A percentile compares a stretch with the other conserved stretches of the same genome.
phyloP scores from a whole-genome alignment of 2,888 invertebrate genomes.

The Scaptomyza cyrtandrae region DNA sequence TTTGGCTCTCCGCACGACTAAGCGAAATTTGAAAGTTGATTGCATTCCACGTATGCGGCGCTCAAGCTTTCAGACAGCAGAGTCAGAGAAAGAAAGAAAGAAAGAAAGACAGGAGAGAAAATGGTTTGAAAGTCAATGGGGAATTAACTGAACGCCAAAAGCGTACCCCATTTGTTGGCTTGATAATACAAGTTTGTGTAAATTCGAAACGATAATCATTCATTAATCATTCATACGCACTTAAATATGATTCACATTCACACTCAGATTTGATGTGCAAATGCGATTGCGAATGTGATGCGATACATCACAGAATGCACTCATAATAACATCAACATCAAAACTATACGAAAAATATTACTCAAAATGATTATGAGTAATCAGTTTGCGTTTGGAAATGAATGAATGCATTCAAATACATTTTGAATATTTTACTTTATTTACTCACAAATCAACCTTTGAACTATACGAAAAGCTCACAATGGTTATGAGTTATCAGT shows the following conservation, averaged over 20 bases:
- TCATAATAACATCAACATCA: too few species aligned
- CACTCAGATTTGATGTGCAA: conserved; percentile 39
- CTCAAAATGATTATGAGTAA: too few species aligned
- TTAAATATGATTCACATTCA: conserved; percentile 51
- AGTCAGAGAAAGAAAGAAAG: background rate
- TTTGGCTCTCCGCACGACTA: conserved; percentile 19
- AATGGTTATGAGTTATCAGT: too few species aligned
- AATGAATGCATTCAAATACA: too few species aligned
- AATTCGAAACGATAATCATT: conserved; percentile 55
- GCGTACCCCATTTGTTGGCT: too few species aligned
- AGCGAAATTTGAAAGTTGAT: conserved; percentile 56
- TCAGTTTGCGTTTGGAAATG: too few species aligned
- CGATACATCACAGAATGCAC: too few species aligned
- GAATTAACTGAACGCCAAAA: conserved; percentile 5
- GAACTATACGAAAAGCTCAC: too few species aligned
- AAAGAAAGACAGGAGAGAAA: background rate
- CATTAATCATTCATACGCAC: conserved; percentile 64
- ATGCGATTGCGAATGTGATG: conserved; percentile 1
- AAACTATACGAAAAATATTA: too few species aligned
- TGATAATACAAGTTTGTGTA: conserved; percentile 4
- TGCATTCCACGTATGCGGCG: conserved; percentile 64
- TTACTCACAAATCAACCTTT: too few species aligned
- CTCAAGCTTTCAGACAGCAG: background rate
- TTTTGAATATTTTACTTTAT: too few species aligned
- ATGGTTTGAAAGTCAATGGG: conserved; percentile 8